phyloP scores from a whole-genome alignment of 2,888 invertebrate species.

The Pseudococcus viburni region DNA sequence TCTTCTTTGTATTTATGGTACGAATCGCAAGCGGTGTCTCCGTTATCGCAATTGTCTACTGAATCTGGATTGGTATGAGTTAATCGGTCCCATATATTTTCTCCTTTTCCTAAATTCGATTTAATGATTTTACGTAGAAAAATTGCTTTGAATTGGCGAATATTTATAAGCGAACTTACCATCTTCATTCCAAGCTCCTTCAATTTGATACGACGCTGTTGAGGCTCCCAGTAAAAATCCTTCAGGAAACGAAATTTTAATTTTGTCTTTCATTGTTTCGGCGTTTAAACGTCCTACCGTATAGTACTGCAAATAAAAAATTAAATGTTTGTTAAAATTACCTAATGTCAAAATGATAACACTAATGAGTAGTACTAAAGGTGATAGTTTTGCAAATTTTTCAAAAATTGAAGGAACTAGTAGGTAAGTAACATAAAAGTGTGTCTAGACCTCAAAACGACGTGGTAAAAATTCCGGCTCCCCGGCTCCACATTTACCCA shows the following conservation, averaged over 20 bases:
- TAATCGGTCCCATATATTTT: constrained; percentile 80
- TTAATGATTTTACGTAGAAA: not conserved
- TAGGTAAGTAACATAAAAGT: too few relatives aligned
- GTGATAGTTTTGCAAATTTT: too few relatives aligned
- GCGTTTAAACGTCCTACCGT: constrained; percentile 61
- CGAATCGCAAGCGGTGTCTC: constrained; percentile 79
- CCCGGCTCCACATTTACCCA: too few relatives aligned
- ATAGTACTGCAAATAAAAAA: constrained; percentile 36
- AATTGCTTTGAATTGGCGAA: not conserved
- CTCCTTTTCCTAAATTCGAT: constrained; percentile 74
- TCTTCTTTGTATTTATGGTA: constrained; percentile 78
- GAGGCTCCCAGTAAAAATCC: constrained; percentile 77
- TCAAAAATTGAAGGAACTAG: too few relatives aligned
- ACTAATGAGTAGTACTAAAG: too few relatives aligned
- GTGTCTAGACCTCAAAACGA: too few relatives aligned
- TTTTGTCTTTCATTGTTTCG: constrained; percentile 57
- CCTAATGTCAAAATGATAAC: not conserved
- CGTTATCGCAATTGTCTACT: constrained; percentile 75
- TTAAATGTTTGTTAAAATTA: not conserved
- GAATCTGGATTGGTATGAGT: constrained; percentile 74
- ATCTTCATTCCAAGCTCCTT: constrained; percentile 74
- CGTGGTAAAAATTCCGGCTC: too few relatives aligned
- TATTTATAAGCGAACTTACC: constrained; percentile 70
- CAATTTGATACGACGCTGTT: constrained; percentile 75
- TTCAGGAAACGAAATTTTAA: constrained; percentile 72